These are phyloP conservation scores for Falco concolor DNA, from an alignment of 2,797 vertebrate species.

Conservation along the genomic window DNA sequence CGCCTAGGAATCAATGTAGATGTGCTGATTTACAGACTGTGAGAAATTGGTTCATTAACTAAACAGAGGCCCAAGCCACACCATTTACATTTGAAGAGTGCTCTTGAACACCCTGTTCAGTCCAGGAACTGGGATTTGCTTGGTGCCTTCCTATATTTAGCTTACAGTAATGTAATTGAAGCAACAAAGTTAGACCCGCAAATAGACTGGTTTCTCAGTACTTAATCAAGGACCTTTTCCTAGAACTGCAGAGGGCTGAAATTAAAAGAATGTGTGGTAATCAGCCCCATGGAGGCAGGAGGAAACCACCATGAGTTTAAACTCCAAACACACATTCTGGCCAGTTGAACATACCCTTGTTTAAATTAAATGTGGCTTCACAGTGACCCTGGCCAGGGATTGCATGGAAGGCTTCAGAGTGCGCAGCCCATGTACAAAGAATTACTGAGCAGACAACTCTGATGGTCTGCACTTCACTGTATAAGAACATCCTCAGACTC, in stretches of 20 bases:
- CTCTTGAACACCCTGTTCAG: slow-evolving; percentile 49
- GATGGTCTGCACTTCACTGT: not conserved
- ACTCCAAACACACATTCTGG: not conserved
- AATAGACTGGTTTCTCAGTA: slow-evolving; percentile 59
- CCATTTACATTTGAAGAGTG: slow-evolving; percentile 14
- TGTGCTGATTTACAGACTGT: slow-evolving; percentile 8
- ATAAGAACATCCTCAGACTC: not conserved
- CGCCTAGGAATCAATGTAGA: slow-evolving; percentile 34
- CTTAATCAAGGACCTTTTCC: slow-evolving; percentile 61
- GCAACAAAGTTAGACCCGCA: slow-evolving; percentile 50
- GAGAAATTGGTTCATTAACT: slow-evolving; percentile 24
- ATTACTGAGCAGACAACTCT: not conserved
- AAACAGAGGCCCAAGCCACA: not conserved
- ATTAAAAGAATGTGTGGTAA: slow-evolving; percentile 65
- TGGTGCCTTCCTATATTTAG: slow-evolving; percentile 60
- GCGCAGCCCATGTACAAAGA: not conserved
- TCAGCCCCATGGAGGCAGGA: slow-evolving; percentile 34
- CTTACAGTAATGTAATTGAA: slow-evolving; percentile 59
- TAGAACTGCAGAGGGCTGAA: slow-evolving; percentile 56
- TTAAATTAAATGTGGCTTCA: not conserved
- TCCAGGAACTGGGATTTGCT: slow-evolving; percentile 24
- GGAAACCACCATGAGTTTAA: slow-evolving; percentile 34
- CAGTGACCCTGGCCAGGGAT: not conserved
- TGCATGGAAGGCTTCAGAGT: not conserved
- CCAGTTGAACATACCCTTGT: slow-evolving; percentile 5